Conservation (phyloP, 2,113 vertebrate genomes). For the Myotis lucifugus region DNA sequence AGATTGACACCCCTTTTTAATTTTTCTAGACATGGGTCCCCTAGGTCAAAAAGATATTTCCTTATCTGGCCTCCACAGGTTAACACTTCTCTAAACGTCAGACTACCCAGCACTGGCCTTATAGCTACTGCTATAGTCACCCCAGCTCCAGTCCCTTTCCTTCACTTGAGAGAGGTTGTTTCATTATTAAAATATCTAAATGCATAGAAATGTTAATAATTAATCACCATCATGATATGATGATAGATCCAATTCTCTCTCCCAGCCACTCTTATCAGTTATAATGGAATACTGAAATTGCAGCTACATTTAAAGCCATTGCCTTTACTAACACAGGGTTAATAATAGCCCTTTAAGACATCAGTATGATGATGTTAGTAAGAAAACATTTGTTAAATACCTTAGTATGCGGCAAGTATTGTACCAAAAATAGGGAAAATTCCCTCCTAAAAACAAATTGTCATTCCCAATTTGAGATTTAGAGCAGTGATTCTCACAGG, state of each 20-base stretch:
- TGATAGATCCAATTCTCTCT: slow-evolving; percentile 5
- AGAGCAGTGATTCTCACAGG: background rate
- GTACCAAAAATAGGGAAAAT: slow-evolving; percentile 16
- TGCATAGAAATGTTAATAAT: slow-evolving; percentile 26
- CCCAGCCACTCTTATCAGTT: background rate
- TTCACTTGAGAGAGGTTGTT: slow-evolving; percentile 33
- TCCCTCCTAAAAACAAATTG: background rate
- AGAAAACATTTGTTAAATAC: background rate
- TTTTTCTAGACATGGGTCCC: slow-evolving; percentile 19
- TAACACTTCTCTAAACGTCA: background rate
- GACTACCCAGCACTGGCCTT: background rate
- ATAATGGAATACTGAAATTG: background rate
- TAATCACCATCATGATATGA: slow-evolving; percentile 27
- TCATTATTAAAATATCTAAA: slow-evolving; percentile 25
- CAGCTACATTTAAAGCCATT: background rate
- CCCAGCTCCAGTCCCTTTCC: background rate
- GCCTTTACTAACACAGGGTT: background rate
- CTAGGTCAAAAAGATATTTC: slow-evolving; percentile 23
- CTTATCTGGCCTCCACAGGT: background rate
- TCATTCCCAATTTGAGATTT: background rate
- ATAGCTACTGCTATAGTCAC: background rate
- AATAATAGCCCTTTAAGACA: slow-evolving; percentile 26
- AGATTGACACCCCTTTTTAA: slow-evolving; percentile 24
- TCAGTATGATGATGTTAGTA: background rate
- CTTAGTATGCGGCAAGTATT: background rate